Conservation (phyloP, 1,140 invertebrate species). For the Hycleus phaleratus region DNA sequence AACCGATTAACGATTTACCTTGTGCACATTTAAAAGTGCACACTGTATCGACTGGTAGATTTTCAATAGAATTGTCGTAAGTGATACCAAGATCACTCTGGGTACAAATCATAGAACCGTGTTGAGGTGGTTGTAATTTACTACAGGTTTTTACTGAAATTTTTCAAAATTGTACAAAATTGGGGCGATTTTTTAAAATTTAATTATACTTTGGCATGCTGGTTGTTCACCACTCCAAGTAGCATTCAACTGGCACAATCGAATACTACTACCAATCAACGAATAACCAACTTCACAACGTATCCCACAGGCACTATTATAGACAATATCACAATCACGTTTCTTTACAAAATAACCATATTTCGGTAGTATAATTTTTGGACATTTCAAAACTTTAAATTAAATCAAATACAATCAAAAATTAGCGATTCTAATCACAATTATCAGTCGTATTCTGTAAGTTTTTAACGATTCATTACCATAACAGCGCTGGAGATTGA, state of each 20-base stretch:
- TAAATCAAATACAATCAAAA: background rate
- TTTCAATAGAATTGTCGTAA: constrained; percentile 23
- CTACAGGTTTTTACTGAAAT: constrained; percentile 56
- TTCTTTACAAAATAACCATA: constrained; percentile 63
- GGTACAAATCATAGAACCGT: constrained; percentile 55
- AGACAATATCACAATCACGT: constrained; percentile 52
- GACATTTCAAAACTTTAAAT: constrained; percentile 52
- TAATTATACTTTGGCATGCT: constrained; percentile 48
- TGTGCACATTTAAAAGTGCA: constrained; percentile 58
- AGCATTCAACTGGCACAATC: constrained; percentile 57
- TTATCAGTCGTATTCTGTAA: background rate
- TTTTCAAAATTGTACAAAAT: background rate
- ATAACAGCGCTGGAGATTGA: too few species aligned
- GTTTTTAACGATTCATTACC: too few species aligned
- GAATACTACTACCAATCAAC: constrained; percentile 55
- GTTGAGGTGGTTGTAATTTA: constrained; percentile 44
- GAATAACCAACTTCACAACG: constrained; percentile 59
- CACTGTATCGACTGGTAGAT: constrained; percentile 51
- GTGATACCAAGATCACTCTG: constrained; percentile 41
- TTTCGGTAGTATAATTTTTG: constrained; percentile 49
- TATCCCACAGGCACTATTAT: constrained; percentile 63
- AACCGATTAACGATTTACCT: constrained; percentile 59
- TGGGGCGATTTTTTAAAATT: background rate
- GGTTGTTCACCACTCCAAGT: constrained; percentile 58
- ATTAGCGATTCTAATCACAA: background rate